Base-by-base conservation (phyloP, 2,797 vertebrate species). In the Melanotaenia nigrans region DNA sequence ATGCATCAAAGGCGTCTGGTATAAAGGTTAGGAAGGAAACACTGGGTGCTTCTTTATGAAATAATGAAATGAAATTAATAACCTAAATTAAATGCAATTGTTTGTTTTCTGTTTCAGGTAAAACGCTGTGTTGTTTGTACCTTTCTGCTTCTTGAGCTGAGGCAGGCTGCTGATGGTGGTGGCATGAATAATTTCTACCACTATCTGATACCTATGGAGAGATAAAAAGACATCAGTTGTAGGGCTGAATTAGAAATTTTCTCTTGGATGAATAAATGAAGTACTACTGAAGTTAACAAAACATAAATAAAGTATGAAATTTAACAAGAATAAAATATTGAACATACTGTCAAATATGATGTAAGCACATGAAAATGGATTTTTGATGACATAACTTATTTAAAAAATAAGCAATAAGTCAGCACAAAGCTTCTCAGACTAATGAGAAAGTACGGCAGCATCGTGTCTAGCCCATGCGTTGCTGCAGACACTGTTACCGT, bases 181-280 rank as follows among this genome's bases (percentile, higher is more conserved):
- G 78, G 97, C 97, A 78, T 99, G 97, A 92, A 99, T 96, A 79
- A 99, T 98, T 93, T 99, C 98, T 79, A 98, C 96, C 87, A 99
- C 97, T 85, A 99, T 99, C 87, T 99, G 98, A 95, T 99, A 99
- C 95, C 98, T 99, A 80, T 73, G 75, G 36, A 70, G 33, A 82
- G 3, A 70, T 4, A 9, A 42, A 36, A 13, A 57, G n/a, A 4
- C 18, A 33, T 66, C 61, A 63, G 20, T 2, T 28, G 35, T 45
- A 32, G 2, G 4, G 51, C 32, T 57, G 14, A 1, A 36, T 18
- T 61, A 58, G 3, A 12, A 36, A 22, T 4, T n/a, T 8, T 30
- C 1, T 61, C 36, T 38, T 20, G 10, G 3, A 60, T 54, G 14
- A 53, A 68, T 53, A 18, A 54, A 64, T 6, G 24, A 18, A 62